Percentiles rank a stretch among this genome's conserved stretches.
These are phyloP conservation scores for Eupithecia subumbrata DNA, from an alignment of 2,888 invertebrate species.

Conservation along the genomic window DNA sequence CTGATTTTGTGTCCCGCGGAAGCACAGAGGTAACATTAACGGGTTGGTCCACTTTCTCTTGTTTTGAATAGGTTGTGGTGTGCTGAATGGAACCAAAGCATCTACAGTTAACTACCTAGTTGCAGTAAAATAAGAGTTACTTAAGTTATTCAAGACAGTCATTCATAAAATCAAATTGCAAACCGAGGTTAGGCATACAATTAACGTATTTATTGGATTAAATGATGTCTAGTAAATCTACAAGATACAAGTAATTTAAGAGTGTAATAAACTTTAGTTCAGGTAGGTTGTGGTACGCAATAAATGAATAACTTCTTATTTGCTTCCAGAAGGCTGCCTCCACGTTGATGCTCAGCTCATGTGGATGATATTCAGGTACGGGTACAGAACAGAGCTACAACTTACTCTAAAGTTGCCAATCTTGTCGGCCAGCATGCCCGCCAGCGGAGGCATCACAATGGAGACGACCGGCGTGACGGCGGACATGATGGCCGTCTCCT, in stretches of 20 bases:
- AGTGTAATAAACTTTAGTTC: neutral
- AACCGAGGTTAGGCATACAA: neutral
- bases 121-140: neutral
- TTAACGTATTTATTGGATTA: neutral
- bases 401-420: constrained; percentile 91
- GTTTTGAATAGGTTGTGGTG: constrained; percentile 17
- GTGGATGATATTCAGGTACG: constrained; percentile 88
- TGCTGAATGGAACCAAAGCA: neutral
- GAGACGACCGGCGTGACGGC: constrained; percentile 90
- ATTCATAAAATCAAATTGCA: neutral
- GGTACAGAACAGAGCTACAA: constrained; percentile 10
- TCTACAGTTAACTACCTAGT: neutral
- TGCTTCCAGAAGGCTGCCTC: constrained; percentile 87
- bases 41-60: constrained; percentile 28
- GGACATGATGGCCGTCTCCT: constrained; percentile 92
- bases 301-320: neutral
- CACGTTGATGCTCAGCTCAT: constrained; percentile 89
- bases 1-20: constrained; percentile 13
- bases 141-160: constrained; percentile 1
- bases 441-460: constrained; percentile 90
- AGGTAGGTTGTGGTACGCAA: neutral
- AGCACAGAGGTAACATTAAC: constrained; percentile 11
- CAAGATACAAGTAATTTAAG: neutral
- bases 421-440: constrained; percentile 90
- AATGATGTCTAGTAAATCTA: neutral